A percentile compares a stretch with the other conserved stretches of the same genome.
Evolutionary conservation across 2,888 invertebrate genomes (phyloP).

Genomic region (Poecilobothrus nobilitatus): DNA sequence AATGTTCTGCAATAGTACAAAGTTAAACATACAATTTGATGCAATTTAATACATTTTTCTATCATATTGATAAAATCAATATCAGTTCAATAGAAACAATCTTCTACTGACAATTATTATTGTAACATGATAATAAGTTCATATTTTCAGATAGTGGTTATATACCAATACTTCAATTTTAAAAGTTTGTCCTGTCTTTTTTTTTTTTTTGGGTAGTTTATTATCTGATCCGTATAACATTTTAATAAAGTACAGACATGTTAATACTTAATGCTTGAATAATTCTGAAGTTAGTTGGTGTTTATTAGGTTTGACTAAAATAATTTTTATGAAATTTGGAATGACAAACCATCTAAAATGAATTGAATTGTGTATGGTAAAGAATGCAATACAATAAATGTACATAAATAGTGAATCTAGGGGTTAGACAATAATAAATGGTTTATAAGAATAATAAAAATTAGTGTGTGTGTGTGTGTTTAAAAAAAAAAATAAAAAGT

Average conservation of each 20-base stretch:
- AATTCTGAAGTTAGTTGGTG: not conserved
- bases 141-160: not conserved
- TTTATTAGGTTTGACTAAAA: not conserved
- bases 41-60: no score
- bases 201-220: no score
- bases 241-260: not conserved
- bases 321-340: not conserved
- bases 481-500: not conserved
- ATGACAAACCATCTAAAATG: no score
- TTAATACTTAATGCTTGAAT: not conserved
- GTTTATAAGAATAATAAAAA: no score
- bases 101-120: not conserved
- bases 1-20: no score
- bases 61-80: no score
- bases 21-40: no score
- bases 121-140: not conserved
- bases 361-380: no score
- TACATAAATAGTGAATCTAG: no score
- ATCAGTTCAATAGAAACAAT: no score
- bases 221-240: not conserved
- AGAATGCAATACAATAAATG: not conserved
- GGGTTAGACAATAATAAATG: no score
- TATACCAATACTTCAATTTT: not conserved
- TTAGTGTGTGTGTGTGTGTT: not conserved
- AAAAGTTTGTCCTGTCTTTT: not conserved